Evolutionary conservation across 2,888 invertebrate genomes (phyloP), one percentile per base, ranked within the genome.

Genomic region (Atethmia centrago): DNA sequence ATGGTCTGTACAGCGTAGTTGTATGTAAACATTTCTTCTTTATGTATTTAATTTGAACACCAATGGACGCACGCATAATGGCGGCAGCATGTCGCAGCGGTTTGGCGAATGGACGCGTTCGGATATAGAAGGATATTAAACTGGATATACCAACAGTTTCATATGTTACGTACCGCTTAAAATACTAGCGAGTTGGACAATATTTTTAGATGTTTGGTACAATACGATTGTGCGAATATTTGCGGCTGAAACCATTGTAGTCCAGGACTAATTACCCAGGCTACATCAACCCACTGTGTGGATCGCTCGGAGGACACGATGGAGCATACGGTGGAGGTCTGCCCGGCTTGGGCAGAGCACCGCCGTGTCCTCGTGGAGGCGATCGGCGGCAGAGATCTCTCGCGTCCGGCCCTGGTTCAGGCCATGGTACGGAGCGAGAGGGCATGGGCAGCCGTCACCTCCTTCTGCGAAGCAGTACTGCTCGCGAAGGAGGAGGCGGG

Each of bases 11-110:
- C 84, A 79, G 73, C 85, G 85, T 90, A 88, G 88, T 87, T 90
- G 88, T 89, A 87, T 91, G 92, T 93, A 91, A 90, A 93, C 92
- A 92, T 89, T 89, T 92, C 91, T 93, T 95, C 94, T 95, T 95
- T 94, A 95, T 94, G 94, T 93, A 93, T 95, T 95, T 95, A 95
- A 95, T 95, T 95, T 94, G 92, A 94, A 92, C 94, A 88, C 90
- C 94, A 90, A 94, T 92, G 93, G 92, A 91, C 92, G 92, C 90
- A 92, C 92, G 92, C 92, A 89, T 92, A 93, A 95, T 93, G 92
- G 93, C 92, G 91, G 90, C 95, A 93, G 90, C 93, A 91, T 95
- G 95, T 94, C 93, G 94, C 95, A 91, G 95, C 91, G 95, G 95
- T 96, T 94, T 94, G 93, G 95, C 94, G 92, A 92, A 92, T 91